phyloP scores from a whole-genome alignment of 92 coral and sea anemone species.

The Chrysogorgia sp. region DNA sequence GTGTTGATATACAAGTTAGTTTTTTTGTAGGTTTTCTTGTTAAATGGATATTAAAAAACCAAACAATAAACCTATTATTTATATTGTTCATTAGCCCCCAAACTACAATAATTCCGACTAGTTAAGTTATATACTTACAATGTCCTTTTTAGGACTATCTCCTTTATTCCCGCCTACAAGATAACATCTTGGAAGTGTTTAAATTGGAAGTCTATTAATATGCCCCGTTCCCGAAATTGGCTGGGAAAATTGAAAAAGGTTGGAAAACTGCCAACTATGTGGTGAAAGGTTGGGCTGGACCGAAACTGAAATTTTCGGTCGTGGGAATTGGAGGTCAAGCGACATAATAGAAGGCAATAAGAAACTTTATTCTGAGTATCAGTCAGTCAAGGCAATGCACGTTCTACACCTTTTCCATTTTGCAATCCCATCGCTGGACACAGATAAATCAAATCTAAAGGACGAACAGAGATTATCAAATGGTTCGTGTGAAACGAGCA shows the following conservation, averaged over 20 bases:
- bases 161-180: too few species aligned
- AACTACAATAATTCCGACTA: too few species aligned
- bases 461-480: constrained; percentile 75
- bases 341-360: constrained; percentile 73
- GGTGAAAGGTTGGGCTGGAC: constrained; percentile 74
- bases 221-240: constrained; percentile 90
- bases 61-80: too few species aligned
- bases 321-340: constrained; percentile 97
- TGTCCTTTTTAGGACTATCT: too few species aligned
- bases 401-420: constrained; percentile 84
- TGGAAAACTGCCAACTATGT: constrained; percentile 90
- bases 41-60: too few species aligned
- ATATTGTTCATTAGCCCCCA: too few species aligned
- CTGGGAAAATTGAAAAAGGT: constrained; percentile 92
- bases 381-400: constrained; percentile 97
- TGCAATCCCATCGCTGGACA: constrained; percentile 83
- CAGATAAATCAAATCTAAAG: constrained; percentile 77
- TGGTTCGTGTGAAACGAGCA: too few species aligned
- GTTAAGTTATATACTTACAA: too few species aligned
- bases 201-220: constrained; percentile 82
- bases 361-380: constrained; percentile 79
- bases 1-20: too few species aligned
- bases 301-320: constrained; percentile 83
- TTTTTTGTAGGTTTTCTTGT: too few species aligned
- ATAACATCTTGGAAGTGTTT: constrained; percentile 79